Base-by-base conservation (phyloP, 2,888 invertebrate species). In the Dryobotodes eremita region DNA sequence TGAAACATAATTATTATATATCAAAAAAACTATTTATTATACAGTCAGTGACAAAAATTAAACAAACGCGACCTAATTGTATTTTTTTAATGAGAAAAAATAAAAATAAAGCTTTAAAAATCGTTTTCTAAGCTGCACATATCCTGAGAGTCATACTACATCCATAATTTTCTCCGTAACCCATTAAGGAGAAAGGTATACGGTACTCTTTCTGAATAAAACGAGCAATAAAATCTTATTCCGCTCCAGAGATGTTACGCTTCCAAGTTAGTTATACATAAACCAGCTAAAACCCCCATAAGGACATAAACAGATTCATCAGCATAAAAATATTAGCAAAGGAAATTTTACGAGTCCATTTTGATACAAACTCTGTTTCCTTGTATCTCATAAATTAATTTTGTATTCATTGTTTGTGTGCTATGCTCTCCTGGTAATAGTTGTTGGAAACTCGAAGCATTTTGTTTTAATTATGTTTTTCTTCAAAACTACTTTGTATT, bases 391-490 rank as follows among this genome's bases (percentile, higher is more conserved):
- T 89, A 83, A 87, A 87, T 89, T 87, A 88, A 88, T 82, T 83
- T 86, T 79, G 59, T 85, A 87, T 89, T 88, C 89, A 87, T 85
- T 87, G 89, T 88, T 80, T 84, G 86, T 68, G 77, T 79, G 50
- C 73, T 85, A 82, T 87, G 72, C 71, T 82, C 77, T 75, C 85
- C 83, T 89, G 85, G 87, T 87, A 78, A 36, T 75, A 78, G 77
- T 77, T 75, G 82, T 82, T 80, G 65, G 69, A 31, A 87, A 89
- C 77, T 87, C 72, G 59, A 36, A 80, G 53, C 75, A 69, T 88
- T 87, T 84, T 83, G 73, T 88, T 88, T 80, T 84, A 88, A 88
- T 87, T 84, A 88, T 82, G 42, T 87, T 88, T 86, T 84, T 84
- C 76, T 81, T 84, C 42, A 53, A 42, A 70, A 86, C 84, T 86